Conservation (phyloP, 1,140 invertebrate genomes). For the Megalonaias nervosa region DNA sequence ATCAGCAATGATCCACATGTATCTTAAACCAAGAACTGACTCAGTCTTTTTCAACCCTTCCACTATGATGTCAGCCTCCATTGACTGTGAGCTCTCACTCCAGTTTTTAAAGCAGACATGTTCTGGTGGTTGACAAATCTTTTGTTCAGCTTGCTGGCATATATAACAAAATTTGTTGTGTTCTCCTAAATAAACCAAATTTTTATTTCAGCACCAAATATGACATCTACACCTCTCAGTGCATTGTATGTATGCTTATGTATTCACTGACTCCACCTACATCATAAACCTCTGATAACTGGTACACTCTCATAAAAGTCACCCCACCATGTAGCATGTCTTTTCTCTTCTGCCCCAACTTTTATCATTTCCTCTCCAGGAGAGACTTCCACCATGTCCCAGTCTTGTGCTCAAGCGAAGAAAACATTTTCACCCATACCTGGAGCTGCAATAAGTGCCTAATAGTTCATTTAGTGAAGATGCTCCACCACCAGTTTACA, state of each 20-base stretch:
- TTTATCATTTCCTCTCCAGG: background rate
- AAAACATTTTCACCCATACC: too few species aligned
- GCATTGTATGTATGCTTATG: conserved; percentile 33
- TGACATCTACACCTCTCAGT: conserved; percentile 42
- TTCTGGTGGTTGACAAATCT: background rate
- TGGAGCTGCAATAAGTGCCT: too few species aligned
- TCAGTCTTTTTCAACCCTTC: conserved; percentile 68
- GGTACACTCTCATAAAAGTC: conserved; percentile 23
- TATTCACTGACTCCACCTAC: conserved; percentile 24
- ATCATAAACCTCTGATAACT: conserved; percentile 15
- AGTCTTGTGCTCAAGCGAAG: too few species aligned
- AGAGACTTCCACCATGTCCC: too few species aligned
- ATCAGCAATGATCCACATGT: conserved; percentile 67
- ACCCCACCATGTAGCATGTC: background rate
- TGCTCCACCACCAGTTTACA: too few species aligned
- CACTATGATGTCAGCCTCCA: conserved; percentile 70
- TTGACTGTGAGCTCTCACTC: conserved; percentile 60
- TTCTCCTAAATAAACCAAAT: conserved; percentile 64
- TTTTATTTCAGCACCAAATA: conserved; percentile 62
- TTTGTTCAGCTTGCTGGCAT: conserved; percentile 38
- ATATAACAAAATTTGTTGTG: conserved; percentile 68
- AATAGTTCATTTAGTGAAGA: too few species aligned
- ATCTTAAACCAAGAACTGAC: conserved; percentile 65
- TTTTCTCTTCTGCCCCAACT: conserved; percentile 14
- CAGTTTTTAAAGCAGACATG: conserved; percentile 51